A percentile compares a stretch with the other conserved stretches of the same genome.
These are phyloP conservation scores for Hippocampus comes DNA, from an alignment of 2,113 vertebrate species.

Conservation along the genomic window DNA sequence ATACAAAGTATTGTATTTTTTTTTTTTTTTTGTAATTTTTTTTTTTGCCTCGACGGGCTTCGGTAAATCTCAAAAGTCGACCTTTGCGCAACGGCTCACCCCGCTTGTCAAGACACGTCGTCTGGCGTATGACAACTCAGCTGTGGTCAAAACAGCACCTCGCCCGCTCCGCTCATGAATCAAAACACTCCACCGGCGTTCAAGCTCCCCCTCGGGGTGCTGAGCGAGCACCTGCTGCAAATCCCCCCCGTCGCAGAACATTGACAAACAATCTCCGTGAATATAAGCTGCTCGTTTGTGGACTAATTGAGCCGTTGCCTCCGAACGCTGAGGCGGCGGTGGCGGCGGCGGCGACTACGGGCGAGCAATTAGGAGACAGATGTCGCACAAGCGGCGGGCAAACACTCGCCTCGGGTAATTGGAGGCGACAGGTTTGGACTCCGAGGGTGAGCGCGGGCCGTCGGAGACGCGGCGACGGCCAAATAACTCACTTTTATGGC, in stretches of 20 bases:
- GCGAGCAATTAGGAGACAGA: conserved; percentile 6
- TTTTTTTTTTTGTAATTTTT: too few relatives aligned
- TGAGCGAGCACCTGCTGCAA: not conserved
- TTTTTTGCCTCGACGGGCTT: too few relatives aligned
- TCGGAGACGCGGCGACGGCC: not conserved
- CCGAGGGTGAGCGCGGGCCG: not conserved
- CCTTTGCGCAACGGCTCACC: not conserved
- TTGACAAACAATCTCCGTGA: not conserved
- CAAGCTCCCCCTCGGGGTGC: not conserved
- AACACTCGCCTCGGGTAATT: conserved; percentile 7
- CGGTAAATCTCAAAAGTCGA: too few relatives aligned
- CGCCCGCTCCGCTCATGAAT: not conserved
- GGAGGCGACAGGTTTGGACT: conserved; percentile 9
- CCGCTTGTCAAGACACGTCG: not conserved
- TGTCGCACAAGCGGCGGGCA: conserved; percentile 9
- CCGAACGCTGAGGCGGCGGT: not conserved
- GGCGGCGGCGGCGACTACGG: not conserved
- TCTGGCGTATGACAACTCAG: not conserved
- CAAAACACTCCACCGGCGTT: not conserved
- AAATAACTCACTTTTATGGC: conserved; percentile 12
- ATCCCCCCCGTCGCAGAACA: not conserved
- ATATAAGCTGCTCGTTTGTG: not conserved
- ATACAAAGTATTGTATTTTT: not conserved
- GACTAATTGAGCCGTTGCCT: conserved; percentile 4
- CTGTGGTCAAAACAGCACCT: not conserved